A percentile compares a stretch with the other conserved stretches of the same genome.
Conservation (phyloP, 1,140 invertebrate genomes). For the Drosophila tropicalis region DNA sequence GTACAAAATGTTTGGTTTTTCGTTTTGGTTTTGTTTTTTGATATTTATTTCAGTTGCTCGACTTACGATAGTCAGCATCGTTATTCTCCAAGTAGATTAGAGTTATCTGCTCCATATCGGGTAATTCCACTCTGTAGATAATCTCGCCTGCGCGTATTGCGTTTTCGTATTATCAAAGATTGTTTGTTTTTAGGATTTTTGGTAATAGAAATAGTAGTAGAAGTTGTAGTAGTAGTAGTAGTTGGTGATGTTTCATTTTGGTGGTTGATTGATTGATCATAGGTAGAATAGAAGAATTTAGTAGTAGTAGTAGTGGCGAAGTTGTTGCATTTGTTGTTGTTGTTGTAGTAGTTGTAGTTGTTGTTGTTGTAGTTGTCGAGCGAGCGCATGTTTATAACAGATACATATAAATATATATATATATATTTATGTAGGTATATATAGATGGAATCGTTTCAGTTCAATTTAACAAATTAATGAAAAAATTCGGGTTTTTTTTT, state of each 20-base stretch:
- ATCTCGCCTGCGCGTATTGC: conserved; percentile 87
- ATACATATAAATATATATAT: conserved; percentile 55
- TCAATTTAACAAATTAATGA: conserved; percentile 27
- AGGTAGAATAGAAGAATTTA: conserved; percentile 57
- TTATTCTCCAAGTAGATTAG: conserved; percentile 93
- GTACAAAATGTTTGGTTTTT: conserved; percentile 27
- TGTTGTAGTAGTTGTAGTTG: conserved; percentile 39
- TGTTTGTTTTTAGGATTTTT: conserved; percentile 34
- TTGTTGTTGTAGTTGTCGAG: conserved; percentile 47
- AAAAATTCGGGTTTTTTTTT: not conserved
- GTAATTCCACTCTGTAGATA: conserved; percentile 94
- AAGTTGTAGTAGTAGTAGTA: conserved; percentile 44
- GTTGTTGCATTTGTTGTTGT: conserved; percentile 35
- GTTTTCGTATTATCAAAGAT: conserved; percentile 39
- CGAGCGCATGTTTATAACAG: conserved; percentile 63
- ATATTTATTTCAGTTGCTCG: conserved; percentile 84
- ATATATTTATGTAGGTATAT: conserved; percentile 50
- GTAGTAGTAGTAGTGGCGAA: conserved; percentile 45
- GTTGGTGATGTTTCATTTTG: conserved; percentile 31
- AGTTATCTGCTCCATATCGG: conserved; percentile 94
- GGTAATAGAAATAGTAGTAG: too few relatives aligned
- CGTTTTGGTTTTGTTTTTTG: conserved; percentile 29
- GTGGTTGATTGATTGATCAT: conserved; percentile 39
- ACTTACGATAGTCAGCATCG: conserved; percentile 88
- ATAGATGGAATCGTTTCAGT: conserved; percentile 26